These are phyloP conservation scores for Notothenia coriiceps DNA, from an alignment of 2,113 vertebrate genomes.

Conservation along the genomic window DNA sequence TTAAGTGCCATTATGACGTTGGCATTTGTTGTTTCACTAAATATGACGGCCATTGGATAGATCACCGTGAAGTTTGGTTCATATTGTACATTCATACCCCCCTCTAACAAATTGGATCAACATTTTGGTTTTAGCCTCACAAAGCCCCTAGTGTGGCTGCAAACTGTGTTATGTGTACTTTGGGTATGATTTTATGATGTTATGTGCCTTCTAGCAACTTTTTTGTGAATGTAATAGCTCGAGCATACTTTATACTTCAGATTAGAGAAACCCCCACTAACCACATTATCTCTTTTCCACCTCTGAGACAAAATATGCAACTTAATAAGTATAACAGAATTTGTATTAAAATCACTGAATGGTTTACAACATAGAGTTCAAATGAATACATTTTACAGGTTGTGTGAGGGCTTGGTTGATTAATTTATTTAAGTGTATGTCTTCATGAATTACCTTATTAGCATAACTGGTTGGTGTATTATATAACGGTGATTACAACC, in stretches of 20 bases:
- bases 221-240: background rate
- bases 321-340: background rate
- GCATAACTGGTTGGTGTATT: conserved; percentile 27
- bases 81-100: background rate
- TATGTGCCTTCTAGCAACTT: background rate
- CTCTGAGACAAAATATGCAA: conserved; percentile 35
- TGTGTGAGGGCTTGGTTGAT: conserved; percentile 43
- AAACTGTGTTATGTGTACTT: background rate
- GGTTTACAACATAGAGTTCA: conserved; percentile 4
- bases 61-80: background rate
- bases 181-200: background rate
- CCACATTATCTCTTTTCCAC: conserved; percentile 4
- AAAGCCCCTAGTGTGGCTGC: background rate
- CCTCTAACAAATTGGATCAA: background rate
- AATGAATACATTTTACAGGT: conserved; percentile 7
- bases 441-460: conserved; percentile 48
- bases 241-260: background rate
- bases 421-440: conserved; percentile 21
- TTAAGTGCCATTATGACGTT: background rate
- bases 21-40: background rate
- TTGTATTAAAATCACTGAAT: conserved; percentile 12
- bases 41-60: background rate
- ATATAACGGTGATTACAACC: conserved; percentile 43
- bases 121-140: background rate
- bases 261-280: background rate